Evolutionary conservation across 2,888 invertebrate genomes (phyloP).

Genomic region (Brachyopa scutellaris): DNA sequence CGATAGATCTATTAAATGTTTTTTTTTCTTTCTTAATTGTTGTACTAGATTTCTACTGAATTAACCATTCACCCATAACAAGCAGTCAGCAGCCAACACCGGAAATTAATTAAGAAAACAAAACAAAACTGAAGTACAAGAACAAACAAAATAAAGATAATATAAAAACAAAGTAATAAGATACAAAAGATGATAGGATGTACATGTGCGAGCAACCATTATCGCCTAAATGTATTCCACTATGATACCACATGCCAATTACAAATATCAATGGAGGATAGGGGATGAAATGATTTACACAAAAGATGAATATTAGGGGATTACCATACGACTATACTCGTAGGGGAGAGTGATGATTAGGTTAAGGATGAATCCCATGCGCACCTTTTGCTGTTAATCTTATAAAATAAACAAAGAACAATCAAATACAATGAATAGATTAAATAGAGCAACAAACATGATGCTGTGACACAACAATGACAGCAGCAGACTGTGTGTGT

Average conservation of each 20-base stretch:
- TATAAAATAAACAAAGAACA: constrained; percentile 34
- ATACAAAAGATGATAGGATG: constrained; percentile 29
- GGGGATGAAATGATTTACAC: constrained; percentile 22
- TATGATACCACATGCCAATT: constrained; percentile 47
- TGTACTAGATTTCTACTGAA: constrained; percentile 35
- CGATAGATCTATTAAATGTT: no score
- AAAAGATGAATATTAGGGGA: constrained; percentile 21
- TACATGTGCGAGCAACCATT: constrained; percentile 44
- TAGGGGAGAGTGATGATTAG: constrained; percentile 30
- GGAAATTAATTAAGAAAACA: constrained; percentile 35
- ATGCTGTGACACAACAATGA: constrained; percentile 46
- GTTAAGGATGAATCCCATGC: constrained; percentile 62
- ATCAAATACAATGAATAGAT: constrained; percentile 13
- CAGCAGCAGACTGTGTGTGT: constrained; percentile 23
- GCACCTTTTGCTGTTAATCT: constrained; percentile 45
- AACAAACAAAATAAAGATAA: constrained; percentile 29
- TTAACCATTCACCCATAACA: constrained; percentile 56
- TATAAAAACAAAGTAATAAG: constrained; percentile 17
- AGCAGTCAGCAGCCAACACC: constrained; percentile 55
- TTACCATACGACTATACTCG: no score
- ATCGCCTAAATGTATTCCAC: constrained; percentile 19
- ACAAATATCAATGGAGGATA: constrained; percentile 12
- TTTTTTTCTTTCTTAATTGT: no score
- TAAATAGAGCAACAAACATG: constrained; percentile 19
- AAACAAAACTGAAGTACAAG: constrained; percentile 53